phyloP scores from a whole-genome alignment of 2,888 invertebrate genomes.

The Acleris sparsana region DNA sequence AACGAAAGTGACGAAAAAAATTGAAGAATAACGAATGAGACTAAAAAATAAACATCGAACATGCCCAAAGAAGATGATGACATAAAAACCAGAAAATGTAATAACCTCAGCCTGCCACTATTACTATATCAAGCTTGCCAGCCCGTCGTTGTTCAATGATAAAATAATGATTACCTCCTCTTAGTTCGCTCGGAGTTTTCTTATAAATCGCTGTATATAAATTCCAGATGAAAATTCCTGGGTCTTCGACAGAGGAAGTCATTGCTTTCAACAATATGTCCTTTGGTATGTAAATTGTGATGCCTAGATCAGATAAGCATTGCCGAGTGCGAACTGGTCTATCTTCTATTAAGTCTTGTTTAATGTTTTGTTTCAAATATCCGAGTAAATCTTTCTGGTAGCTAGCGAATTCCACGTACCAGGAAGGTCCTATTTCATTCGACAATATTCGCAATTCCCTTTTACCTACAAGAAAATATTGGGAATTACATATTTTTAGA shows the following conservation, averaged over 20 bases:
- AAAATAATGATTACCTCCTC: slow-evolving; percentile 48
- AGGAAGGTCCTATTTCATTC: slow-evolving; percentile 63
- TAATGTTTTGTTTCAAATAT: slow-evolving; percentile 59
- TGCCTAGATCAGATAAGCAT: slow-evolving; percentile 62
- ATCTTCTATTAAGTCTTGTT: slow-evolving; percentile 72
- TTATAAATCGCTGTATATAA: slow-evolving; percentile 66
- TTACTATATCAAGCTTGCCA: too few species aligned
- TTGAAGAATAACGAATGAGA: too few species aligned
- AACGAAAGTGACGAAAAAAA: too few species aligned
- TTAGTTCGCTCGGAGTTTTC: slow-evolving; percentile 59
- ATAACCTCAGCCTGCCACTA: too few species aligned
- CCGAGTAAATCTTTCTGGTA: slow-evolving; percentile 57
- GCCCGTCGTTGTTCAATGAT: not conserved
- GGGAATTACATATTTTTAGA: too few species aligned
- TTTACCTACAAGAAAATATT: slow-evolving; percentile 46
- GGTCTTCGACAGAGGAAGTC: slow-evolving; percentile 58
- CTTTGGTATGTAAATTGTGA: slow-evolving; percentile 59
- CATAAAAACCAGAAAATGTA: too few species aligned
- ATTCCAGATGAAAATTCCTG: slow-evolving; percentile 76
- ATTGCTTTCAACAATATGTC: slow-evolving; percentile 61
- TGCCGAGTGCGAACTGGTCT: slow-evolving; percentile 59
- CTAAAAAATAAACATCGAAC: too few species aligned
- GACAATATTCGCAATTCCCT: slow-evolving; percentile 52
- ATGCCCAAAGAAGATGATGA: too few species aligned
- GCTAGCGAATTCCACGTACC: slow-evolving; percentile 70